These are phyloP conservation scores for Hydrolagus colliei DNA, from an alignment of 2,797 vertebrate species.

Conservation along the genomic window DNA sequence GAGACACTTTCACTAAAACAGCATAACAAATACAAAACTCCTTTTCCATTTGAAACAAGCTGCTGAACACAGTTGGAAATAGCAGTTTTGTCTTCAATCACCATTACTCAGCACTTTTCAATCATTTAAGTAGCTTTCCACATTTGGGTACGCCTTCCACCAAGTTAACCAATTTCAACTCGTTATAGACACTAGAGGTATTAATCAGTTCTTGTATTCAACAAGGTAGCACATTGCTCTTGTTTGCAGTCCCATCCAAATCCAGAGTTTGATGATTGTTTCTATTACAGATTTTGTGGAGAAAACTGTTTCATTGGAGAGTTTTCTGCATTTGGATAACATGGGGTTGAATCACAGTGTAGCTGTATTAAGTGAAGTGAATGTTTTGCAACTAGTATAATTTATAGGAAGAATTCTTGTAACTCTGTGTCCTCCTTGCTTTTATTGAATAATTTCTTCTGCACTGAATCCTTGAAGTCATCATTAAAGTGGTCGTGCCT, in stretches of 20 bases:
- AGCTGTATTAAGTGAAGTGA: neutral
- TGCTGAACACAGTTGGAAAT: neutral
- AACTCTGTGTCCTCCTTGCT: conserved; percentile 53
- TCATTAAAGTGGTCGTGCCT: conserved; percentile 43
- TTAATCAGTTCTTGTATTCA: conserved; percentile 2
- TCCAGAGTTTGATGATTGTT: neutral
- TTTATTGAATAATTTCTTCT: conserved; percentile 43
- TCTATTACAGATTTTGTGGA: neutral
- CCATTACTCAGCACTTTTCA: neutral
- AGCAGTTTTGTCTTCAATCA: neutral
- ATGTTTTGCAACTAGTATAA: conserved; percentile 10
- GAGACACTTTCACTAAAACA: neutral
- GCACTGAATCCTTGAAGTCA: conserved; percentile 44
- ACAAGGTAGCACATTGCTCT: neutral
- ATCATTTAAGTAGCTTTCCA: neutral
- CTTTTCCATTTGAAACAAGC: neutral
- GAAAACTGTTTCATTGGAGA: neutral
- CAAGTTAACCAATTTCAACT: neutral
- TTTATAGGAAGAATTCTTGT: conserved; percentile 62
- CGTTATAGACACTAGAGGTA: neutral
- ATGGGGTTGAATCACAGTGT: neutral
- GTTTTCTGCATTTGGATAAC: neutral
- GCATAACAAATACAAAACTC: neutral
- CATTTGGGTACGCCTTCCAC: neutral
- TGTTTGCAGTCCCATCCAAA: neutral